Percentiles rank a stretch among this genome's conserved stretches.
phyloP scores from a whole-genome alignment of 2,888 invertebrate species.

The Cyrtodaria siliqua region DNA sequence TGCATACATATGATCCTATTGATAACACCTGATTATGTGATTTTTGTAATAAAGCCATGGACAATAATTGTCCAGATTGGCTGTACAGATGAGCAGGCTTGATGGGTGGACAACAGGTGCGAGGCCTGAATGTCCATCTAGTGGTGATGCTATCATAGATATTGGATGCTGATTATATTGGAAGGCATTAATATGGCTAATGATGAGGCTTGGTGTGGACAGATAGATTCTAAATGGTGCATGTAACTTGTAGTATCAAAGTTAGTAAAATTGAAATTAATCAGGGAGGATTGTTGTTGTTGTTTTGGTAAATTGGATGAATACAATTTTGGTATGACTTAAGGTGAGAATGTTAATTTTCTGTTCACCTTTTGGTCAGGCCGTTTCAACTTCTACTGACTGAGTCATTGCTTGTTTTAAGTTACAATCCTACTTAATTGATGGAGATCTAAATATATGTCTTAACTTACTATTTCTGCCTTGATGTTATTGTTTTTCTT shows the following conservation, averaged over 20 bases:
- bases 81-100: background rate
- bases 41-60: background rate
- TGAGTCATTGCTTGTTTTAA: no score
- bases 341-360: background rate
- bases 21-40: conserved; percentile 1
- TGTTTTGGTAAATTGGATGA: no score
- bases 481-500: no score
- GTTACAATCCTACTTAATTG: no score
- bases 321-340: background rate
- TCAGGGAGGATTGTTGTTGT: no score
- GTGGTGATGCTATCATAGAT: background rate
- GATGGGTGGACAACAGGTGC: background rate
- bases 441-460: no score
- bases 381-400: no score
- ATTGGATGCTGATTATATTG: background rate
- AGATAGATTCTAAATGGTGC: background rate
- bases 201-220: background rate
- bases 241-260: background rate
- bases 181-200: background rate
- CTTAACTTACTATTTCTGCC: no score
- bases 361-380: no score
- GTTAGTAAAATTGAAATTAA: background rate
- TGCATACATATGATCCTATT: no score
- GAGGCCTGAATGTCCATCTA: background rate
- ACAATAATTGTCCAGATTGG: conserved; percentile 4